Evolutionary conservation across 1,140 invertebrate species (phyloP), one percentile per base, ranked within the genome.

Genomic region (Sitobion miscanthi): DNA sequence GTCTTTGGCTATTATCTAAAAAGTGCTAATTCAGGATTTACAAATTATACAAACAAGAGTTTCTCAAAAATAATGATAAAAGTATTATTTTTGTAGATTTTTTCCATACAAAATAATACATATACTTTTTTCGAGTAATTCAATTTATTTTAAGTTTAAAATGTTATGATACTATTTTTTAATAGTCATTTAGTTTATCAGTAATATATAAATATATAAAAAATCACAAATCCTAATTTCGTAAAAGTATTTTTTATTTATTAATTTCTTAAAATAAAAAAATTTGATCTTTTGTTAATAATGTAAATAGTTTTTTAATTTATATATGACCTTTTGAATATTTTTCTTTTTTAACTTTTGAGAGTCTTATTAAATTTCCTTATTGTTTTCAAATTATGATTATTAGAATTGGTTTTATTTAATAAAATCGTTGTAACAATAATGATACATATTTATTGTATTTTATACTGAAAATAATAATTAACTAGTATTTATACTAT

Each of bases 401-500:
- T n/a, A 77, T n/a, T 77, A 17, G 3, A 77, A 69, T 77, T 77
- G 11, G 14, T 77, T 77, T 77, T 77, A 77, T n/a, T 30, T 77
- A 17, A 77, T n/a, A 77, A 4, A n/a, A n/a, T n/a, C n/a, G 0
- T 69, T 14, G 30, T 69, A 5, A 11, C 0, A n/a, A 17, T 77
- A 17, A 77, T 69, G 0, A 69, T 69, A 77, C 14, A n/a, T 77
- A 62, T 17, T 54, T 69, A 69, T 69, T 9, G 11, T n/a, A n/a
- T 69, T n/a, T 69, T 69, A 69, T 69, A 69, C n/a, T 77, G 14
- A 77, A n/a, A n/a, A 77, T n/a, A 77, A n/a, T 77, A 77, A 77
- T 6, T n/a, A 77, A 14, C 14, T 77, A 69, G 14, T n/a, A 69
- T 17, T n/a, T 69, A 69, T 69, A n/a, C 11, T 23, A 54, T 54